Percentiles rank a stretch among this genome's conserved stretches.
Evolutionary conservation across 2,888 invertebrate genomes (phyloP).

Genomic region (Disparrhopalites patrizii): DNA sequence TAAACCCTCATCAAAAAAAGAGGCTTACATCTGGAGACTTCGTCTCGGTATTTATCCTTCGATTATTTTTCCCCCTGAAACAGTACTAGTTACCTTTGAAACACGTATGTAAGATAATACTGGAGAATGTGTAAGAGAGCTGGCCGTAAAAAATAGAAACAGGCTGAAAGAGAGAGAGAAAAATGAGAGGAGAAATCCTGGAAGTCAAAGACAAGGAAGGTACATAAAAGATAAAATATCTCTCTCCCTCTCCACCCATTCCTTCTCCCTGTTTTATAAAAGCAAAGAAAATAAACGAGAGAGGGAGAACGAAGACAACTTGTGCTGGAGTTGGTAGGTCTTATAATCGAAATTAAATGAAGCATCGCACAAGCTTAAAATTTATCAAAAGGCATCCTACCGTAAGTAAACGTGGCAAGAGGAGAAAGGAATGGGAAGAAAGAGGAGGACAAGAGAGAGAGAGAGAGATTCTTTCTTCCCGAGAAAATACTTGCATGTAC

Average conservation of each 20-base stretch:
- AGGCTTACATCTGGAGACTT: too few relatives aligned
- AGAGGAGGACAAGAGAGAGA: not conserved
- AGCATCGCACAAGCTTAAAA: conserved; percentile 29
- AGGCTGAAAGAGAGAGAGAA: not conserved
- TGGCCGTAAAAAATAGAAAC: not conserved
- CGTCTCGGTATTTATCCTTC: not conserved
- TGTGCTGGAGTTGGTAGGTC: conserved; percentile 11
- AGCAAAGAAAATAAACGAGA: conserved; percentile 1
- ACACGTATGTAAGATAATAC: not conserved
- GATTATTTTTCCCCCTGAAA: too few relatives aligned
- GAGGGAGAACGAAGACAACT: not conserved
- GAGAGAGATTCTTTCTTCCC: too few relatives aligned
- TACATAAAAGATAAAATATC: conserved; percentile 15
- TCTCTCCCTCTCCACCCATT: conserved; percentile 1
- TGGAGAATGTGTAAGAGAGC: not conserved
- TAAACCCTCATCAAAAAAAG: too few relatives aligned
- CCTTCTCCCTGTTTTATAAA: too few relatives aligned
- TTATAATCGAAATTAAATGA: conserved; percentile 33
- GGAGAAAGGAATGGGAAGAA: not conserved
- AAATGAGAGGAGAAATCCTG: not conserved
- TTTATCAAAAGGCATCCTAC: conserved; percentile 30
- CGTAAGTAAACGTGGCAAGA: conserved; percentile 21
- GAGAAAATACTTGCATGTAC: too few relatives aligned
- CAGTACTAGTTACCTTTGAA: too few relatives aligned
- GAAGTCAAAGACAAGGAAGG: too few relatives aligned